These are phyloP conservation scores for Tachysurus vachellii DNA, from an alignment of 2,113 vertebrate species.

Conservation along the genomic window DNA sequence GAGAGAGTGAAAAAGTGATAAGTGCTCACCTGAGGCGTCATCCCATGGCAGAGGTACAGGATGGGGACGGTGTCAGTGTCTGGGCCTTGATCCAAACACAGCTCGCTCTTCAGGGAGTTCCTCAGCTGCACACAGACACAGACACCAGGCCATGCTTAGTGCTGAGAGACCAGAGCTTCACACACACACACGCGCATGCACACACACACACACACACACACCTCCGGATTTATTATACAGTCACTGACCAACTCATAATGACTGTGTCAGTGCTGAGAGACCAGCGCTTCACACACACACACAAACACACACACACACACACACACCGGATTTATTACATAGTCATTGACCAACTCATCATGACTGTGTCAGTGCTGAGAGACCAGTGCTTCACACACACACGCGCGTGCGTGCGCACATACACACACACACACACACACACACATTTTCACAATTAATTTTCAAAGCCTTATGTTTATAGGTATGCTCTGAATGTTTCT, in stretches of 20 bases:
- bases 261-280: neutral
- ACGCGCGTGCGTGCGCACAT: too few species aligned
- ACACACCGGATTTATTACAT: neutral
- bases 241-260: neutral
- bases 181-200: neutral
- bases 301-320: too few species aligned
- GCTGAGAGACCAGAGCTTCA: neutral
- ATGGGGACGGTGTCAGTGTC: slow-evolving; percentile 96
- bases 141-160: slow-evolving; percentile 1
- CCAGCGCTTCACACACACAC: neutral
- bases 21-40: slow-evolving; percentile 91
- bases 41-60: slow-evolving; percentile 95
- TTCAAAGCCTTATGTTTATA: too few species aligned
- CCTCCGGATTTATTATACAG: too few species aligned
- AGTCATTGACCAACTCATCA: neutral
- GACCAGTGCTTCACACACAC: neutral
- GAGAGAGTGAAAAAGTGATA: neutral
- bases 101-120: slow-evolving; percentile 91
- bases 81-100: slow-evolving; percentile 97
- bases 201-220: neutral
- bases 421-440: too few species aligned
- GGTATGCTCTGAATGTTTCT: too few species aligned
- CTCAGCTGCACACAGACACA: slow-evolving; percentile 78
- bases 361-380: neutral
- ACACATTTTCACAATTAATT: too few species aligned